Conservation (phyloP, 2,888 invertebrate genomes). For the Orthosia gracilis region DNA sequence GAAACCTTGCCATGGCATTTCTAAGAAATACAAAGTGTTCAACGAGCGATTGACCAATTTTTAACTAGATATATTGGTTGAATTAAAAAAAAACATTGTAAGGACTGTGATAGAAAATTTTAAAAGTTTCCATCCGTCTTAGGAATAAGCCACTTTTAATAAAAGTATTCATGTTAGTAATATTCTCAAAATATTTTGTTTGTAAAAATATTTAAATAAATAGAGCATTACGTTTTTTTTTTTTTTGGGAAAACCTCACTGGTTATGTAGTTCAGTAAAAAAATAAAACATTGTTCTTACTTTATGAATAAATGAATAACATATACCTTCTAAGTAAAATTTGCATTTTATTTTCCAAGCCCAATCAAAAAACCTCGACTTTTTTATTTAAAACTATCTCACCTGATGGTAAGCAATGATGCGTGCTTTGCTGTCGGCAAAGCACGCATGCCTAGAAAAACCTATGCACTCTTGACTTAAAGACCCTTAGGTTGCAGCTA, state of each 20-base stretch:
- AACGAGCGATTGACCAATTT: constrained; percentile 54
- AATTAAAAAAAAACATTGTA: constrained; percentile 52
- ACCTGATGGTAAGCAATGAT: too few relatives aligned
- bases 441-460: too few relatives aligned
- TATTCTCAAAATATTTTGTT: constrained; percentile 7
- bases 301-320: constrained; percentile 49
- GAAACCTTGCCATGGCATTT: constrained; percentile 16
- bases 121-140: constrained; percentile 72
- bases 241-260: constrained; percentile 11
- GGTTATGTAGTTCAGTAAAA: constrained; percentile 43
- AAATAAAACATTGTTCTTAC: constrained; percentile 57
- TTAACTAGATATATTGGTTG: constrained; percentile 56
- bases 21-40: constrained; percentile 54
- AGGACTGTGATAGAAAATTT: constrained; percentile 76
- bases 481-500: too few relatives aligned
- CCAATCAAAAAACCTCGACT: not conserved
- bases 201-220: constrained; percentile 29
- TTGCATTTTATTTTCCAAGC: constrained; percentile 33
- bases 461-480: too few relatives aligned
- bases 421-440: too few relatives aligned
- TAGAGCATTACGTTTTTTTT: constrained; percentile 10
- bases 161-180: constrained; percentile 24
- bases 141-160: constrained; percentile 38
- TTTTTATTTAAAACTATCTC: too few relatives aligned
- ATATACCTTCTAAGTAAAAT: constrained; percentile 21